Conservation (phyloP, 2,797 vertebrate species). For the Delichon dasypus region DNA sequence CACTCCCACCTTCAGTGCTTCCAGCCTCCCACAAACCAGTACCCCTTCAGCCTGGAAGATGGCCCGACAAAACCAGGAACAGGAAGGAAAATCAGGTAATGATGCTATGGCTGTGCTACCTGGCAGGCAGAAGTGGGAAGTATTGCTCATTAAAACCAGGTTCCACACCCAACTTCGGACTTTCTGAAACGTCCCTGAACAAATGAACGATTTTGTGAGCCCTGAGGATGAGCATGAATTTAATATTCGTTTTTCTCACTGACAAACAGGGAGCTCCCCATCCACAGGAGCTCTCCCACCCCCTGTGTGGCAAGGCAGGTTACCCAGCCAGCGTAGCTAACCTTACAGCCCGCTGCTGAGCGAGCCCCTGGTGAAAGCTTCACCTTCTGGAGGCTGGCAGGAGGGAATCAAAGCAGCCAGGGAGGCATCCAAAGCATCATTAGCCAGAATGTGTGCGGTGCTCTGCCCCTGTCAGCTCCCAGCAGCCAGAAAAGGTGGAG, state of each 20-base stretch:
- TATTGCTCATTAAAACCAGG: neutral
- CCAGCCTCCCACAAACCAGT: neutral
- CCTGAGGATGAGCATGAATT: neutral
- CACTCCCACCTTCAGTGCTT: neutral
- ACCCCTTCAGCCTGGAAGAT: neutral
- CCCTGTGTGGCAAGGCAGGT: rapidly evolving
- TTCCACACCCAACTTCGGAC: neutral
- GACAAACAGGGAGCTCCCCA: neutral
- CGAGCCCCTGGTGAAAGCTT: neutral
- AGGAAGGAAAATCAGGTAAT: neutral
- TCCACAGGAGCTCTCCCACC: neutral
- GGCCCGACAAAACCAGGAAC: neutral
- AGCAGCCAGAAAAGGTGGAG: neutral
- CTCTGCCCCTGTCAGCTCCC: neutral
- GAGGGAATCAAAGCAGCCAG: neutral
- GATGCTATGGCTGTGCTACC: neutral
- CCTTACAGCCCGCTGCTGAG: neutral
- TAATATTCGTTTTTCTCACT: neutral
- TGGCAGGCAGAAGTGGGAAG: neutral
- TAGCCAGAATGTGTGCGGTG: neutral
- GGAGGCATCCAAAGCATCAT: neutral
- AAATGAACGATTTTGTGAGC: neutral
- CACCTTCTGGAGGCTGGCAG: neutral
- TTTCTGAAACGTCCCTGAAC: neutral
- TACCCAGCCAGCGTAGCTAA: neutral